A percentile compares a stretch with the other conserved stretches of the same genome.
phyloP scores from a whole-genome alignment of 2,113 vertebrate genomes.

The Zosterops borbonicus region DNA sequence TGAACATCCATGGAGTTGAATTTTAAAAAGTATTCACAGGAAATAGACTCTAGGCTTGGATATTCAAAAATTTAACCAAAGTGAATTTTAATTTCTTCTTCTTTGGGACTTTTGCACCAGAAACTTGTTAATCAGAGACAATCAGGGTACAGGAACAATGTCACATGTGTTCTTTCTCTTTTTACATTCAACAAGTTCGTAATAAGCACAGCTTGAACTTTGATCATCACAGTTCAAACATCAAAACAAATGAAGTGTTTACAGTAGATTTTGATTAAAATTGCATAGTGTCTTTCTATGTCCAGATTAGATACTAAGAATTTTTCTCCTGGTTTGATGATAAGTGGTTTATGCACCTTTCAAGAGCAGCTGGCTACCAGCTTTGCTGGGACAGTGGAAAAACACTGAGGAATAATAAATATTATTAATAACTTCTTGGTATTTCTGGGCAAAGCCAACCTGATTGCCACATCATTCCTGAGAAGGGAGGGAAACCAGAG shows the following conservation, averaged over 20 bases:
- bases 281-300: neutral
- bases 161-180: neutral
- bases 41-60: neutral
- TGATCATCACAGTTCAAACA: neutral
- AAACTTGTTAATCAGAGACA: neutral
- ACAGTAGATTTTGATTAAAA: constrained; percentile 3
- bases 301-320: neutral
- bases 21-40: constrained; percentile 7
- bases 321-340: neutral
- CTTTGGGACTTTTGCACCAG: neutral
- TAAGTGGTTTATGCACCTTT: neutral
- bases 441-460: constrained; percentile 20
- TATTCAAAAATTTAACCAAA: neutral
- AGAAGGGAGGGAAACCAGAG: neutral
- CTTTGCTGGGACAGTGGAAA: constrained; percentile 20
- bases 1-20: neutral
- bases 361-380: neutral
- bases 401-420: constrained; percentile 39
- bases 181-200: neutral
- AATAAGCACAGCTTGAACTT: constrained; percentile 19
- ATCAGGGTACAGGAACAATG: neutral
- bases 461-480: constrained; percentile 17
- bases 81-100: neutral
- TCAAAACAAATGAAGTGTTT: constrained; percentile 2
- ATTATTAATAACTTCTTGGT: constrained; percentile 9